These are phyloP conservation scores for Zonitis immaculata DNA, from an alignment of 2,888 invertebrate species.

Conservation along the genomic window DNA sequence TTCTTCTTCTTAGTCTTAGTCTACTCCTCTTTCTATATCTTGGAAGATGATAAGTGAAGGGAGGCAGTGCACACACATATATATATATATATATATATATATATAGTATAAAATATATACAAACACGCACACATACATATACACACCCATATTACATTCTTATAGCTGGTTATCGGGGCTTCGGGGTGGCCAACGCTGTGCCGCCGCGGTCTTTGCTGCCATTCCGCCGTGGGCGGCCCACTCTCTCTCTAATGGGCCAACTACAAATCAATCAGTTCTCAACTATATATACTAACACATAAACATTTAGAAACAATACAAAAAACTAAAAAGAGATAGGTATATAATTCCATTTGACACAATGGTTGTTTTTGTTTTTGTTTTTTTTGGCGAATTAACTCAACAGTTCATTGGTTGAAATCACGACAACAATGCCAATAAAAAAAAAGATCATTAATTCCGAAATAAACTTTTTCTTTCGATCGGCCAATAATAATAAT, in stretches of 20 bases:
- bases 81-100: too few species aligned
- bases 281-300: conserved; percentile 7
- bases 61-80: conserved; percentile 10
- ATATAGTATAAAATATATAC: neutral
- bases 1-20: conserved; percentile 22
- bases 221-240: conserved; percentile 41
- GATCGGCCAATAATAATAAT: neutral
- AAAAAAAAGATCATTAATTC: conserved; percentile 1
- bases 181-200: conserved; percentile 36
- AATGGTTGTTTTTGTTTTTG: too few species aligned
- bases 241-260: conserved; percentile 40
- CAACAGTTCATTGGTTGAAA: neutral
- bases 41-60: conserved; percentile 29
- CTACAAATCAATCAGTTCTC: conserved; percentile 46
- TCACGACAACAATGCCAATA: neutral
- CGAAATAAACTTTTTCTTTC: neutral
- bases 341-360: neutral
- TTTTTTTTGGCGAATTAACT: neutral
- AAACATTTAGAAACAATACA: neutral
- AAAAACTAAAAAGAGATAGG: neutral
- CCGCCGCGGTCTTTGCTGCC: conserved; percentile 32
- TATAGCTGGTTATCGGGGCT: conserved; percentile 43
- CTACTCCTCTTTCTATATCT: neutral
- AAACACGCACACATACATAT: neutral
- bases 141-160: conserved; percentile 32